Conservation (phyloP, 2,888 invertebrate genomes). For the Brassicogethes aeneus region DNA sequence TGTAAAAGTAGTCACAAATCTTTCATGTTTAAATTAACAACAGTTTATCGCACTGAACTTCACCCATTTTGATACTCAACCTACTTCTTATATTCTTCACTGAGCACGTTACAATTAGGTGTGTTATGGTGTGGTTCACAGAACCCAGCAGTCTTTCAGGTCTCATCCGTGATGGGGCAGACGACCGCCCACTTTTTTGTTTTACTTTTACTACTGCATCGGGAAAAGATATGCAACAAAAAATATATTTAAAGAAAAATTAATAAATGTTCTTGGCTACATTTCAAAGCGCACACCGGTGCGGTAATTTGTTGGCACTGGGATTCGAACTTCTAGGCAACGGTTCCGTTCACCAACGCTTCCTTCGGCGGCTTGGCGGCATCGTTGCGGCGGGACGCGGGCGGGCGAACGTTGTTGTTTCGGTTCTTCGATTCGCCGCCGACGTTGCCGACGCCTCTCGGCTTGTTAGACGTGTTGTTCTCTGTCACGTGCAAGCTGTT, state of each 20-base stretch:
- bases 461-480: constrained; percentile 6
- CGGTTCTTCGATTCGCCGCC: constrained; percentile 25
- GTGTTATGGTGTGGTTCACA: constrained; percentile 35
- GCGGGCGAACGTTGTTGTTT: constrained; percentile 28
- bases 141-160: constrained; percentile 38
- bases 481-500: constrained; percentile 14
- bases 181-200: constrained; percentile 32
- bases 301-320: constrained; percentile 9
- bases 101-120: constrained; percentile 26
- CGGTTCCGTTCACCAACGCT: constrained; percentile 59
- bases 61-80: constrained; percentile 25
- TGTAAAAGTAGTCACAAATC: constrained; percentile 36
- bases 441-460: too few species aligned
- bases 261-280: background rate
- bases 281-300: constrained; percentile 3
- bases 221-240: constrained; percentile 31
- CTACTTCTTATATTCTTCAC: constrained; percentile 14
- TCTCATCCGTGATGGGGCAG: constrained; percentile 36
- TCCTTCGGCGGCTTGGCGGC: constrained; percentile 45
- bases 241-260: constrained; percentile 7
- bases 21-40: constrained; percentile 20
- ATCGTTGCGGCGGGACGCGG: constrained; percentile 36
- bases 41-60: constrained; percentile 24
- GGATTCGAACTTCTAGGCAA: constrained; percentile 35
- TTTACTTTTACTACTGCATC: constrained; percentile 25